Percentiles rank a stretch among this genome's conserved stretches.
Evolutionary conservation across 2,888 invertebrate genomes (phyloP).

Genomic region (Cistogaster globosa): DNA sequence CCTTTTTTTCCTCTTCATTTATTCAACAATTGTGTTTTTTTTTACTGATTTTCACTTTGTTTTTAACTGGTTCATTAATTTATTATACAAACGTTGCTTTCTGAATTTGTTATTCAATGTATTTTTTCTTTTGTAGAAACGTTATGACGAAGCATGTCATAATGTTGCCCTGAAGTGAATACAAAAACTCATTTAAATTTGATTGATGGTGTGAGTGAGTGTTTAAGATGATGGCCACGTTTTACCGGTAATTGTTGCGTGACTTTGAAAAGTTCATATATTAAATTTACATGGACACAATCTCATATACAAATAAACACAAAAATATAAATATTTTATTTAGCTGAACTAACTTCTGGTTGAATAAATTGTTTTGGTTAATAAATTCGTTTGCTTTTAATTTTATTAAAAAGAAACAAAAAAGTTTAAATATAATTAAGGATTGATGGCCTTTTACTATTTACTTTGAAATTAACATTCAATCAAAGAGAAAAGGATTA

Average conservation of each 20-base stretch:
- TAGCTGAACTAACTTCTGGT: slow-evolving; percentile 27
- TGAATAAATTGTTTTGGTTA: slow-evolving; percentile 42
- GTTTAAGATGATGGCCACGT: slow-evolving; percentile 58
- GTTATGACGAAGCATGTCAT: slow-evolving; percentile 62
- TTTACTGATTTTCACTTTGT: slow-evolving; percentile 24
- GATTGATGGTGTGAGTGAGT: slow-evolving; percentile 1
- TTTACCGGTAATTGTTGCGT: slow-evolving; percentile 78
- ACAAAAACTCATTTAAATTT: background rate
- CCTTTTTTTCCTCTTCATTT: slow-evolving; percentile 38
- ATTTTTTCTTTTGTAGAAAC: slow-evolving; percentile 21
- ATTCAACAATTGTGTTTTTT: slow-evolving; percentile 33
- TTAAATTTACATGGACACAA: slow-evolving; percentile 22
- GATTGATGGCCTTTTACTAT: too few species aligned
- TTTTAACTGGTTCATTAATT: slow-evolving; percentile 74
- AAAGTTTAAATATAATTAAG: background rate
- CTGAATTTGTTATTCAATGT: slow-evolving; percentile 4
- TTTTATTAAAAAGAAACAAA: background rate
- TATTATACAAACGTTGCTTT: slow-evolving; percentile 33
- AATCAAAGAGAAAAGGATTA: too few species aligned
- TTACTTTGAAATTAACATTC: too few species aligned
- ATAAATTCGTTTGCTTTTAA: slow-evolving; percentile 10
- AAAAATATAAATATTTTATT: slow-evolving; percentile 40
- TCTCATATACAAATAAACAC: background rate
- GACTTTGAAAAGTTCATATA: slow-evolving; percentile 76
- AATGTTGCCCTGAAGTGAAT: slow-evolving; percentile 45